Evolutionary conservation across 2,113 vertebrate species (phyloP).

Genomic region (Callospermophilus lateralis): DNA sequence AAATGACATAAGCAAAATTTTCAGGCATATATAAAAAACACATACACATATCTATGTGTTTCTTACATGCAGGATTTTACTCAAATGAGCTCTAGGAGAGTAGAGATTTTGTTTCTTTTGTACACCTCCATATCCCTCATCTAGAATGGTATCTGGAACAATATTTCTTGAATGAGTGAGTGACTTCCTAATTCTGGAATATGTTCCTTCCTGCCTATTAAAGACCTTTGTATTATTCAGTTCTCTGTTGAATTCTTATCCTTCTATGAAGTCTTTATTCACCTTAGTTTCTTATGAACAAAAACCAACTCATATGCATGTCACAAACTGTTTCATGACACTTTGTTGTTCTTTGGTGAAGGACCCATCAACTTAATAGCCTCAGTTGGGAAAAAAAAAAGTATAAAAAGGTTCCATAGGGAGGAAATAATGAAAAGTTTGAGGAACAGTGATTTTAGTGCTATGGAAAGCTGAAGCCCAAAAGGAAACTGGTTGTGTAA

Average conservation of each 20-base stretch:
- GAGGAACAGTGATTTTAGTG: neutral
- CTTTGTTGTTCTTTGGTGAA: neutral
- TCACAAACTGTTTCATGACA: neutral
- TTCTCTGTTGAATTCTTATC: neutral
- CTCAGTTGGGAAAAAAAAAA: neutral
- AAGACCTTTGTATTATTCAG: neutral
- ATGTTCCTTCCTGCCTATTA: neutral
- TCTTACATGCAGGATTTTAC: neutral
- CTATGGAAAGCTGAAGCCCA: neutral
- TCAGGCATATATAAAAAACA: neutral
- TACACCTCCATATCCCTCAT: neutral
- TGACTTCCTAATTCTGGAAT: neutral
- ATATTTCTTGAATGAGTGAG: neutral
- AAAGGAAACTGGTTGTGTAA: neutral
- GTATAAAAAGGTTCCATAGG: neutral
- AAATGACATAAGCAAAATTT: slow-evolving; percentile 1
- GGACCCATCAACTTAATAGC: too few relatives aligned
- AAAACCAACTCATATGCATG: neutral
- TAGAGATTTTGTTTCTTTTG: neutral
- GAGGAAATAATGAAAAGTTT: neutral
- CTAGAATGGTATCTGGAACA: neutral
- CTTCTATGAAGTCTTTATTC: neutral
- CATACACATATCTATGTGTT: neutral
- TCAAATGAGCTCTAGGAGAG: neutral
- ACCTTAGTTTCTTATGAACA: neutral